These are phyloP conservation scores for Tetanocera ferruginea DNA, from an alignment of 2,888 invertebrate genomes.

Conservation along the genomic window DNA sequence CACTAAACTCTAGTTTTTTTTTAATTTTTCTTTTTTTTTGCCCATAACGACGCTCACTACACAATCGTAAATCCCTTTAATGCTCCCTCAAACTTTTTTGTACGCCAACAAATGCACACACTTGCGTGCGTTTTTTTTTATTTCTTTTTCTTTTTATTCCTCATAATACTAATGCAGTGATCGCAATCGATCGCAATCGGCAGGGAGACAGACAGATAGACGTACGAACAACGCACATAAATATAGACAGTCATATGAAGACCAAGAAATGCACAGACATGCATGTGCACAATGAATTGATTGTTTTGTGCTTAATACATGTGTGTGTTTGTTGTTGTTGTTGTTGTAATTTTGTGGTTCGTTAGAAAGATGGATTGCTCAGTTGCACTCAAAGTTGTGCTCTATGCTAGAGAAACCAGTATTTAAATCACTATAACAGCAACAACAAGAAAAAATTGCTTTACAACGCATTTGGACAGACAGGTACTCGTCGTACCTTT, in stretches of 20 bases:
- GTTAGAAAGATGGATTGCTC: conserved; percentile 33
- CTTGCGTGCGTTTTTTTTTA: background rate
- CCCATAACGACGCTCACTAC: background rate
- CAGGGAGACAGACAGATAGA: background rate
- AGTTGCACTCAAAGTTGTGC: conserved; percentile 36
- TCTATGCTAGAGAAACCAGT: conserved; percentile 37
- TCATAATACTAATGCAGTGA: conserved; percentile 6
- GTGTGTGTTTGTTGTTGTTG: conserved; percentile 27
- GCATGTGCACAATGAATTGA: conserved; percentile 40
- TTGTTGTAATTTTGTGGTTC: conserved; percentile 41
- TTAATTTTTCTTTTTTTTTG: background rate
- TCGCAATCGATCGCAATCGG: conserved; percentile 16
- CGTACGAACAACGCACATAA: conserved; percentile 1
- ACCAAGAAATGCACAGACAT: conserved; percentile 51
- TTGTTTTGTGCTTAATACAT: conserved; percentile 11
- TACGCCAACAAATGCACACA: background rate
- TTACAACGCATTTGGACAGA: conserved; percentile 63
- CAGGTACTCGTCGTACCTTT: conserved; percentile 57
- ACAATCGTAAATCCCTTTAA: background rate
- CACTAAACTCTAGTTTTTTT: conserved; percentile 1
- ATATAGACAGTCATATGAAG: conserved; percentile 47
- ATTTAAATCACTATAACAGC: conserved; percentile 37
- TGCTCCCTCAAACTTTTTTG: background rate
- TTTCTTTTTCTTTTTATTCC: background rate
- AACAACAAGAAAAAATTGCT: conserved; percentile 50